Evolutionary conservation across 2,113 vertebrate genomes (phyloP), one percentile per base, ranked within the genome.

Genomic region (Apteryx mantelli): DNA sequence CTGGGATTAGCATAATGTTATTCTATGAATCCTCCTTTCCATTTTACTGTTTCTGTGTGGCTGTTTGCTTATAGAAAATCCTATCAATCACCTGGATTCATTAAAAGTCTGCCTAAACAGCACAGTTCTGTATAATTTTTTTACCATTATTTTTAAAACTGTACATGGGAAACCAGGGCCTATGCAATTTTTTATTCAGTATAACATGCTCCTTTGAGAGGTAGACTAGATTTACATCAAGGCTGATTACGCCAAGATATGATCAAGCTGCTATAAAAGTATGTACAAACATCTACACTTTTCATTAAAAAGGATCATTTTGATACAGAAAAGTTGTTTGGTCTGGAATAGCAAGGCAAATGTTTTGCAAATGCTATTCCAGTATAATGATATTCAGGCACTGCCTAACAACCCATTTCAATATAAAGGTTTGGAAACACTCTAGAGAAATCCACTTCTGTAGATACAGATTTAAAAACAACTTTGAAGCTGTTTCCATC

Each of bases 1-100:
- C 79, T 96, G 98, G 97, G 98, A 98, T 98, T 98, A 98, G 77
- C 97, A 98, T 98, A 98, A 98, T 97, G 95, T 46, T 97, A 81
- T 98, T 97, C 97, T 97, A 83, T 94, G 96, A 98, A 97, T 96
- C 78, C 89, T 98, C 95, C 94, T 97, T 97, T 96, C 85, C 64
- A 52, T 97, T 98, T 98, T 98, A 98, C 13, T 70, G 91, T 97
- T 98, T 98, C 91, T 97, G 8, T 97, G 96, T 94, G 97, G 93
- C 83, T 97, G 91, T 98, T 98, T 98, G 96, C 98, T 97, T 98
- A 95, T 95, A 97, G 96, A 97, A 97, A 98, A 97, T 92, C 69
- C 96, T 96, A 98, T 98, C 94, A 96, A 92, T 98, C 98, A 98
- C 84, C 84, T 89, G 61, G 46, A 93, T 97, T 98, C 98, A 98